Percentiles rank a stretch among this genome's conserved stretches.
Conservation (phyloP, 2,888 invertebrate species). For the Trileptium ribeirensis region DNA sequence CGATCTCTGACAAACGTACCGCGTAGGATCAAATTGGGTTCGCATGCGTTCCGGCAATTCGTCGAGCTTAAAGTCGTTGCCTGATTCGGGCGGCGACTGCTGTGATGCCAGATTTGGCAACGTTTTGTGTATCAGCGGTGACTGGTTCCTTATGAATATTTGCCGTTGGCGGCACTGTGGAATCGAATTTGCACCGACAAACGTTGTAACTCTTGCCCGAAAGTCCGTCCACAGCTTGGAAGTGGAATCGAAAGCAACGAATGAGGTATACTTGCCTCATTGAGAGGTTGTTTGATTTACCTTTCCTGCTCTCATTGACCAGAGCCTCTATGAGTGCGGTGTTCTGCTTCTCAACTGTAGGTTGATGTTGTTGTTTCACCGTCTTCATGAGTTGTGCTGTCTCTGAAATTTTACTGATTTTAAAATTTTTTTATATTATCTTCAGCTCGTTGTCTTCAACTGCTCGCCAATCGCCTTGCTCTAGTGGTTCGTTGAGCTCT, state of each 20-base stretch:
- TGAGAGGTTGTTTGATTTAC: not conserved
- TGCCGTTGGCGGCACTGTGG: not conserved
- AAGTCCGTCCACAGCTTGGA: not conserved
- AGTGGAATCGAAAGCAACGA: not conserved
- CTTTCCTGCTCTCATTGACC: not conserved
- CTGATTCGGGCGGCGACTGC: not conserved
- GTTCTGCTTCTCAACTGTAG: not conserved
- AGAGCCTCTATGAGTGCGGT: not conserved
- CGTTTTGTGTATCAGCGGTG: not conserved
- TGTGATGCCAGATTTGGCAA: not conserved
- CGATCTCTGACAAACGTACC: constrained; percentile 31
- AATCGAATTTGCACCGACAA: not conserved
- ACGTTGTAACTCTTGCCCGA: not conserved
- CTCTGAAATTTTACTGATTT: constrained; percentile 1
- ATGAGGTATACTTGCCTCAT: not conserved
- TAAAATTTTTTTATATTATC: too few relatives aligned
- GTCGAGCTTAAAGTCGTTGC: not conserved
- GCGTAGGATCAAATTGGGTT: constrained; percentile 30
- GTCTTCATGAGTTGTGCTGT: not conserved
- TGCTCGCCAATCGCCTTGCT: too few relatives aligned
- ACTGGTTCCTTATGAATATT: not conserved
- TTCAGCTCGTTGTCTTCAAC: too few relatives aligned
- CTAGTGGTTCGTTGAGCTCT: too few relatives aligned
- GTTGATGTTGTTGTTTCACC: not conserved
- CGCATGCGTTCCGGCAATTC: not conserved